Percentiles rank a stretch among this genome's conserved stretches.
Evolutionary conservation across 2,113 vertebrate species (phyloP).

Genomic region (Procavia capensis): DNA sequence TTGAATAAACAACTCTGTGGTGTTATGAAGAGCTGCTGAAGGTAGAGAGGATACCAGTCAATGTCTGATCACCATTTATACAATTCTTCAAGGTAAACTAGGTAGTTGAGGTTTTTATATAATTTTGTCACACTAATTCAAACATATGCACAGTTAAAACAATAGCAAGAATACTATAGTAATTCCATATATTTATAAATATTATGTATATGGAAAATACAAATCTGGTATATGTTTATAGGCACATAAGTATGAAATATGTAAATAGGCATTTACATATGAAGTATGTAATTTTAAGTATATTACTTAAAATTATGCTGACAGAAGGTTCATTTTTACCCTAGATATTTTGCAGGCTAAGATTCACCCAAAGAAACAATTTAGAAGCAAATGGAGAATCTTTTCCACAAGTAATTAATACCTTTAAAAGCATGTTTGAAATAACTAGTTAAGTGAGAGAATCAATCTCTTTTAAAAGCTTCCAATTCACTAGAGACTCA

Average conservation of each 20-base stretch:
- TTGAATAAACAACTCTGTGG: not conserved
- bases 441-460: slow-evolving; percentile 77
- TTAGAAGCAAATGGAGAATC: slow-evolving; percentile 75
- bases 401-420: slow-evolving; percentile 79
- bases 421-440: slow-evolving; percentile 81
- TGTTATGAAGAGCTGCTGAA: not conserved
- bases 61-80: not conserved
- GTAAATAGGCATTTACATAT: not conserved
- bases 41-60: not conserved
- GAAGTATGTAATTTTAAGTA: slow-evolving; percentile 37
- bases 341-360: slow-evolving; percentile 63
- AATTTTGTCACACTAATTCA: not conserved
- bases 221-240: not conserved
- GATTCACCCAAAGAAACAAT: slow-evolving; percentile 76
- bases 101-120: not conserved
- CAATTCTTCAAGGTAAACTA: not conserved
- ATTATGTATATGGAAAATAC: not conserved
- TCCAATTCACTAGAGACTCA: slow-evolving; percentile 67
- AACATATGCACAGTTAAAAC: not conserved
- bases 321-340: slow-evolving; percentile 69
- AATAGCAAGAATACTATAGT: not conserved
- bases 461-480: slow-evolving; percentile 83
- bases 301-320: slow-evolving; percentile 54
- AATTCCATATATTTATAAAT: slow-evolving; percentile 10
- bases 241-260: not conserved